These are phyloP conservation scores for Maconellicoccus hirsutus DNA, from an alignment of 1,140 invertebrate genomes.

Conservation along the genomic window DNA sequence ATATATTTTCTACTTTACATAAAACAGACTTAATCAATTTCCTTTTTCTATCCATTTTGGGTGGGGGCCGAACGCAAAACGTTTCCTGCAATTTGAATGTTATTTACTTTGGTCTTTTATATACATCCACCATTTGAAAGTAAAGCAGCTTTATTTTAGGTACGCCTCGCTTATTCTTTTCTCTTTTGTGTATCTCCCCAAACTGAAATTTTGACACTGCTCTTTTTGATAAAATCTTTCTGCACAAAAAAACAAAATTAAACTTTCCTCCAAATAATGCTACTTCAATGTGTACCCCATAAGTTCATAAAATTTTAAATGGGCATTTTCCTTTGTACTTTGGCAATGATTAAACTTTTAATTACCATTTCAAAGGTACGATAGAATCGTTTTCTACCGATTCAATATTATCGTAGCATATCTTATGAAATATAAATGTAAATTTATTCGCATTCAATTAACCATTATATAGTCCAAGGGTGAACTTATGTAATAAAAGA, in stretches of 20 bases:
- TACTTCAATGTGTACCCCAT: background rate
- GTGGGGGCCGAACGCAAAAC: background rate
- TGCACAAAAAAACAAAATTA: background rate
- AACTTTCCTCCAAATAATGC: background rate
- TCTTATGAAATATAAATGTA: constrained; percentile 10
- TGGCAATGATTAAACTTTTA: background rate
- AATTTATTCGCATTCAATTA: constrained; percentile 9
- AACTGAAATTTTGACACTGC: background rate
- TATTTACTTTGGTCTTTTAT: constrained; percentile 9
- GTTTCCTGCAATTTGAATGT: constrained; percentile 8
- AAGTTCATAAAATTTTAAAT: background rate
- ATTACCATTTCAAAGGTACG: constrained; percentile 4
- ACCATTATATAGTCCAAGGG: background rate
- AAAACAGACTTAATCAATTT: constrained; percentile 22
- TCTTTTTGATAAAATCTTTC: constrained; percentile 1
- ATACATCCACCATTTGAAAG: background rate
- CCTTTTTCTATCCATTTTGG: constrained; percentile 10
- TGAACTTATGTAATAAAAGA: background rate
- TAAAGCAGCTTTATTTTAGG: background rate
- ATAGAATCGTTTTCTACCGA: background rate
- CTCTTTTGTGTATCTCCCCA: background rate
- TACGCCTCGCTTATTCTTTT: constrained; percentile 3
- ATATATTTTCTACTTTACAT: constrained; percentile 23
- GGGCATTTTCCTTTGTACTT: background rate
- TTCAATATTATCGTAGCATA: constrained; percentile 4